phyloP scores from a whole-genome alignment of 2,888 invertebrate species.

The Campaea margaritaria region DNA sequence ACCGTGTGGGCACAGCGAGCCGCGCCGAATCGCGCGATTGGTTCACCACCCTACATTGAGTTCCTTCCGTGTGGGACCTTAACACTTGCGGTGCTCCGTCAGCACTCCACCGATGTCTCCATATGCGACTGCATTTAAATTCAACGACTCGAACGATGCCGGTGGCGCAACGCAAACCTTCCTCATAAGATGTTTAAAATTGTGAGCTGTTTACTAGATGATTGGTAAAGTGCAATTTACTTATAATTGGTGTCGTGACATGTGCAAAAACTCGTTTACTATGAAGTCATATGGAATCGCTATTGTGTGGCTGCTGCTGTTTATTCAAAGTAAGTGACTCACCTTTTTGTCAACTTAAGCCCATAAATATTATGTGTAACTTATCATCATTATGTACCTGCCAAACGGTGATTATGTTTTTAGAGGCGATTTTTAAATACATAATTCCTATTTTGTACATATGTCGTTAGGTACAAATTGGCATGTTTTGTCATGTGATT shows the following conservation, averaged over 20 bases:
- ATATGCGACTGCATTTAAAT: conserved; percentile 22
- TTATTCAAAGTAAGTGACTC: conserved; percentile 60
- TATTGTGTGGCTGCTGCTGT: conserved; percentile 48
- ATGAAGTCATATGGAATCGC: conserved; percentile 58
- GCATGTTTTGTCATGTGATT: too few relatives aligned
- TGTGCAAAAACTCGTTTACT: conserved; percentile 46
- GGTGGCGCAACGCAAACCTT: background rate
- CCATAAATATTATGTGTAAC: too few relatives aligned
- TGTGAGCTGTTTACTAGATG: conserved; percentile 5
- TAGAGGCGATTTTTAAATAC: too few relatives aligned
- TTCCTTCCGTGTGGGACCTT: conserved; percentile 19
- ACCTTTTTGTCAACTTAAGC: conserved; percentile 15
- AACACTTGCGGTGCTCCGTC: conserved; percentile 20
- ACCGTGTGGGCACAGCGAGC: conserved; percentile 40
- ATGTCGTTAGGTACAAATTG: too few relatives aligned
- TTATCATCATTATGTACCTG: too few relatives aligned
- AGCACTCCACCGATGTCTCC: conserved; percentile 18
- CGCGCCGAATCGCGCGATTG: conserved; percentile 52
- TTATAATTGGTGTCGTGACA: conserved; percentile 35
- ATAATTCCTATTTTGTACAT: too few relatives aligned
- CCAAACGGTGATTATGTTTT: too few relatives aligned
- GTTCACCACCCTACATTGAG: conserved; percentile 47
- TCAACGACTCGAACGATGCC: conserved; percentile 17
- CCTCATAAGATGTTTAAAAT: conserved; percentile 11
- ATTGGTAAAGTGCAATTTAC: conserved; percentile 25